Evolutionary conservation across 2,797 vertebrate species (phyloP).

Genomic region (Cyclopterus lumpus): DNA sequence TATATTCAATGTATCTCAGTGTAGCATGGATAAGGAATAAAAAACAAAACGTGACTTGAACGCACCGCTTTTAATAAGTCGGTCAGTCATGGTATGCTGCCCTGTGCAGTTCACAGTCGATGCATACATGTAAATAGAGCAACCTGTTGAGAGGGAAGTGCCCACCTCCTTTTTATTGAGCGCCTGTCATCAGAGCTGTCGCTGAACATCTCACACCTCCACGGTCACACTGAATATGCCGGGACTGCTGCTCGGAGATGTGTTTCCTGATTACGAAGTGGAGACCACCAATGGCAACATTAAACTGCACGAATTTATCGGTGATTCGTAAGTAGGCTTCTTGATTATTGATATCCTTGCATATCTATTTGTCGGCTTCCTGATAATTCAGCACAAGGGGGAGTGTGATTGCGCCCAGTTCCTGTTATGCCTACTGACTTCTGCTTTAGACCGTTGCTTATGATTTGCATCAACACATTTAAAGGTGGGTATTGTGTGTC

Average conservation of each 20-base stretch:
- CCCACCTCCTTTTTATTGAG: conserved; percentile 21
- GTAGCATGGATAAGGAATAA: no score
- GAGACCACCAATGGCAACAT: conserved; percentile 88
- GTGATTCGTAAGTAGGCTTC: conserved; percentile 87
- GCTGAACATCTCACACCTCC: conserved; percentile 2
- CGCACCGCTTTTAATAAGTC: fast-evolving
- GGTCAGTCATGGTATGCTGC: not conserved
- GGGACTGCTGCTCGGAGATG: conserved; percentile 90
- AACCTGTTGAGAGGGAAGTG: not conserved
- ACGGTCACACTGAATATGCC: conserved; percentile 78
- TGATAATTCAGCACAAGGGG: not conserved
- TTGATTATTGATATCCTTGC: not conserved
- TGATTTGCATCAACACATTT: not conserved
- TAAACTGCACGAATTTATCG: conserved; percentile 89
- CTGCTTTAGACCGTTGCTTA: conserved; percentile 30
- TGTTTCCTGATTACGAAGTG: conserved; percentile 90
- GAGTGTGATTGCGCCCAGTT: not conserved
- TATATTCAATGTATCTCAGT: not conserved
- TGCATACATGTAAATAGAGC: not conserved
- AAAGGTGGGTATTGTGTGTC: no score
- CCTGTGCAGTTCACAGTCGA: not conserved
- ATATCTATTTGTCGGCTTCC: fast-evolving
- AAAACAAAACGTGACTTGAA: not conserved
- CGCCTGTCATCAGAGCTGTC: conserved; percentile 10
- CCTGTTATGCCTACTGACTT: conserved; percentile 44